A percentile compares a stretch with the other conserved stretches of the same genome.
Evolutionary conservation across 2,797 vertebrate genomes (phyloP).

Genomic region (Okamejei kenojei): DNA sequence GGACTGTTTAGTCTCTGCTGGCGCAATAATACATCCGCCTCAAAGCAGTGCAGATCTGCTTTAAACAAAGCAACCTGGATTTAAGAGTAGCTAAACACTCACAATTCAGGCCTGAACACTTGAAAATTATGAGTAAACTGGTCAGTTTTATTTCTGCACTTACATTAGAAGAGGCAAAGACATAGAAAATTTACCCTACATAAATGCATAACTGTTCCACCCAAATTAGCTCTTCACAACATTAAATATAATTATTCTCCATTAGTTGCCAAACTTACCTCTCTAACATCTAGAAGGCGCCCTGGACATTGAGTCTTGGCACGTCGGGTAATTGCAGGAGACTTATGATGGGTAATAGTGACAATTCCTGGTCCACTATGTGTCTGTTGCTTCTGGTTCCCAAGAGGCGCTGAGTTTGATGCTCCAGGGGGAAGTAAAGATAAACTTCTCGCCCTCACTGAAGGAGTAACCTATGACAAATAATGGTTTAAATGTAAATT

Average conservation of each 20-base stretch:
- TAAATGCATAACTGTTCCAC: not conserved
- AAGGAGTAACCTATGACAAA: conserved; percentile 61
- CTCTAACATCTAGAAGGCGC: conserved; percentile 83
- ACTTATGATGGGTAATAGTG: conserved; percentile 91
- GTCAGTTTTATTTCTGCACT: not conserved
- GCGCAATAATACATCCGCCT: no score
- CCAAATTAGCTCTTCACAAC: not conserved
- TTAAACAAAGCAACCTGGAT: not conserved
- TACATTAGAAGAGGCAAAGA: not conserved
- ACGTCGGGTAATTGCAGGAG: conserved; percentile 79
- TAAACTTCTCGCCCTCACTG: conserved; percentile 74
- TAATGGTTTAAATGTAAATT: not conserved
- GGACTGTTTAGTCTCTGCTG: no score
- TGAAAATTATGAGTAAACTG: not conserved
- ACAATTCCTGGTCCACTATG: conserved; percentile 70
- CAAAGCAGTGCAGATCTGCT: not conserved
- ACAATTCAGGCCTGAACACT: not conserved
- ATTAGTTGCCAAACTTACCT: conserved; percentile 65
- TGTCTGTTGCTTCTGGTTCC: conserved; percentile 69
- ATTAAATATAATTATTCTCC: not conserved
- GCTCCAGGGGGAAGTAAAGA: conserved; percentile 80
- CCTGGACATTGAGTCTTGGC: conserved; percentile 70
- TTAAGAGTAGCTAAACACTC: no score
- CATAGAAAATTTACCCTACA: not conserved
- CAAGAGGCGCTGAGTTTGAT: conserved; percentile 72